Evolutionary conservation across 2,888 invertebrate species (phyloP), one percentile per base, ranked within the genome.

Genomic region (Troglohyphantes excavatus): DNA sequence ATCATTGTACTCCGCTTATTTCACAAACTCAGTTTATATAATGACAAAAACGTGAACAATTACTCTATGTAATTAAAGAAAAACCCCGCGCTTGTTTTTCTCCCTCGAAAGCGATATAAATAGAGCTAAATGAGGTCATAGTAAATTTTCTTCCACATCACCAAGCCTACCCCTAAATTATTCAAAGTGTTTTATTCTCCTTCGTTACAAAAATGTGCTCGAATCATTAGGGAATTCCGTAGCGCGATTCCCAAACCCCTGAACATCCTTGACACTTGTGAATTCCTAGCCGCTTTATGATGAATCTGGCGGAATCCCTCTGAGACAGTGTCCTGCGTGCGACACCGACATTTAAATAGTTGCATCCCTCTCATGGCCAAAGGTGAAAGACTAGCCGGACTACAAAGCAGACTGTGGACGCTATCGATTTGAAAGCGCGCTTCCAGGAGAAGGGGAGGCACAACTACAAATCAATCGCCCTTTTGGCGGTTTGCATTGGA

Each of bases 261-360:
- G 61, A 78, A 78, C 86, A 70, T 79, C 70, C 79, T 73, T 81
- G 79, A 81, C 79, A 73, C 39, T 78, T 70, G 70, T 68, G 70
- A 21, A 68, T 87, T 78, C 79, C 65, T 65, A n/a, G 29, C 78
- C 43, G 78, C 63, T 63, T 73, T 87, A 29, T 87, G 73, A 87
- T 87, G 79, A 79, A 87, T 81, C 73, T 68, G 26, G 21, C 46
- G 43, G 79, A 73, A 61, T 73, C 72, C 73, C 79, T 27, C 33
- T 29, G 78, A 78, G 86, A 78, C 85, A 33, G 27, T 53, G 67
- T 72, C 87, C 39, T 33, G 70, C 87, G 87, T 87, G 87, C 43
- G 87, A 87, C 72, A 79, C 63, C 79, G 79, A 87, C 79, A 87
- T 87, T 87, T 87, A 87, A 87, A 79, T 87, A 87, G 63, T 87